These are phyloP conservation scores for Oceanodroma tethys DNA, from an alignment of 2,113 vertebrate species.

Conservation along the genomic window DNA sequence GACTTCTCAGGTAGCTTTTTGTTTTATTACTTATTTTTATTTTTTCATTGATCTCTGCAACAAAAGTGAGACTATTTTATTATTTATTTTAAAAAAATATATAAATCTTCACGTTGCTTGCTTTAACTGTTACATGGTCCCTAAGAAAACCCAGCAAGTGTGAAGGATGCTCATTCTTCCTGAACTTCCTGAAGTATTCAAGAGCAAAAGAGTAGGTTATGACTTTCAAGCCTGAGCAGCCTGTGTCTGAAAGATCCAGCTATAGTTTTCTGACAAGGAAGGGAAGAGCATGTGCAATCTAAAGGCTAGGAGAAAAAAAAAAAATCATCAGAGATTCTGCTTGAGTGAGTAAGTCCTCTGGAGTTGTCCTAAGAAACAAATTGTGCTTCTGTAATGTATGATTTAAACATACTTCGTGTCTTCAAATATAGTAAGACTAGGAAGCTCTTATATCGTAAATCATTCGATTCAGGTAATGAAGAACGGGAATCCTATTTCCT, in stretches of 20 bases:
- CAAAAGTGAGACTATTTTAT: neutral
- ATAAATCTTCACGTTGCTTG: rapidly evolving
- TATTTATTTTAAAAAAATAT: neutral
- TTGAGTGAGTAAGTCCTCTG: neutral
- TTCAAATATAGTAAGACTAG: neutral
- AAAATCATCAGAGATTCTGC: neutral
- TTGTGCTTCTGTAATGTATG: neutral
- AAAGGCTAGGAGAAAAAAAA: neutral
- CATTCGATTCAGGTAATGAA: neutral
- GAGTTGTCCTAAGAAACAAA: neutral
- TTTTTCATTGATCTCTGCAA: neutral
- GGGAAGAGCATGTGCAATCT: neutral
- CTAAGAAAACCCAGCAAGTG: neutral
- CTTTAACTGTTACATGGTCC: neutral
- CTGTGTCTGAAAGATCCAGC: neutral
- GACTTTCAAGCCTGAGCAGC: neutral
- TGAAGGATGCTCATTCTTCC: neutral
- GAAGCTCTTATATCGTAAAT: neutral
- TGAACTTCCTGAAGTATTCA: neutral
- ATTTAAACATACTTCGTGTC: neutral
- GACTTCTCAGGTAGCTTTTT: neutral
- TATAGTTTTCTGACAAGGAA: neutral
- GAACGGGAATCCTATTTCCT: neutral
- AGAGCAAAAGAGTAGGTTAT: neutral
- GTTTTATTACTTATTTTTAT: neutral